phyloP scores from a whole-genome alignment of 2,888 invertebrate species.

The Uropetala carovei region DNA sequence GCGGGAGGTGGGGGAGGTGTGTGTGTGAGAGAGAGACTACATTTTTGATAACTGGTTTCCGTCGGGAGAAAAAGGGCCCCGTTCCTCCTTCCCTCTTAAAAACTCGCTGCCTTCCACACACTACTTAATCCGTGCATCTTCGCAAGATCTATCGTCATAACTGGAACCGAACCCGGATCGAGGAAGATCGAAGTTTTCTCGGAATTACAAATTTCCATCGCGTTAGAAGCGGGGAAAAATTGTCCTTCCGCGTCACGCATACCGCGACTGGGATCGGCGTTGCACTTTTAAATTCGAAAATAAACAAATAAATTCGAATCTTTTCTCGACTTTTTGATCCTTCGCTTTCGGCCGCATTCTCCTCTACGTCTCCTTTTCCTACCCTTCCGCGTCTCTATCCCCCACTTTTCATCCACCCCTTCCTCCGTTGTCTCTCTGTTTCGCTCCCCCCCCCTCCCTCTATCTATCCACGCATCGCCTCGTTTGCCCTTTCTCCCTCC shows the following conservation, averaged over 20 bases:
- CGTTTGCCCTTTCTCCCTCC: background rate
- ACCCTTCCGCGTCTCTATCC: background rate
- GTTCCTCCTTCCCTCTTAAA: background rate
- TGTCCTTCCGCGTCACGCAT: no score
- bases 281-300: background rate
- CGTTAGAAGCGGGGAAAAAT: background rate
- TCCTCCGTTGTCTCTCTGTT: background rate
- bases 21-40: background rate
- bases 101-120: background rate
- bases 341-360: background rate
- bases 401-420: background rate
- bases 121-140: background rate
- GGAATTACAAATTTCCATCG: background rate
- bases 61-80: slow-evolving; percentile 27
- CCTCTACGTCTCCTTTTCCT: background rate
- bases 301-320: background rate
- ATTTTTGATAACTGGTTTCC: slow-evolving; percentile 64
- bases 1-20: background rate
- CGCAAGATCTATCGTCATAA: background rate
- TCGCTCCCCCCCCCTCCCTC: background rate
- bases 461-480: slow-evolving; percentile 26
- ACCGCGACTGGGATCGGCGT: no score
- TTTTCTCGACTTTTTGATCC: background rate
- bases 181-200: background rate
- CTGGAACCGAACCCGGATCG: background rate